These are phyloP conservation scores for Hipposideros armiger DNA, from an alignment of 2,113 vertebrate genomes.

Conservation along the genomic window DNA sequence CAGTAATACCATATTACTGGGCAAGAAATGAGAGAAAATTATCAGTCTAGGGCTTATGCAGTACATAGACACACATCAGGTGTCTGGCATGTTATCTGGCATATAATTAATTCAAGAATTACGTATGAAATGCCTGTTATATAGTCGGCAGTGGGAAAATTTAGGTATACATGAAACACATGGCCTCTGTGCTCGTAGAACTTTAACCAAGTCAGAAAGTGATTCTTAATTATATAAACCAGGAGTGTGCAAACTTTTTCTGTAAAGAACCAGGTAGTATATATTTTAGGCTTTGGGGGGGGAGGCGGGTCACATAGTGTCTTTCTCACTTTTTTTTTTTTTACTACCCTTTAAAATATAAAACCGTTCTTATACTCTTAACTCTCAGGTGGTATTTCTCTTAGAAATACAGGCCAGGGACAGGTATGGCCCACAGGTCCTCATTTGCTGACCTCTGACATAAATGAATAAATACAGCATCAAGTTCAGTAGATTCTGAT, in stretches of 20 bases:
- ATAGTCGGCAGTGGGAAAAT: not conserved
- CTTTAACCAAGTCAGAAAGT: not conserved
- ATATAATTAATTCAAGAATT: not conserved
- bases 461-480: not conserved
- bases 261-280: not conserved
- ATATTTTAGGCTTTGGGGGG: not conserved
- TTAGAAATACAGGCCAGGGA: not conserved
- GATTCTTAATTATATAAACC: not conserved
- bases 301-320: not conserved
- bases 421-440: not conserved
- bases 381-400: not conserved
- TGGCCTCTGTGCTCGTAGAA: not conserved
- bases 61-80: not conserved
- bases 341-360: not conserved
- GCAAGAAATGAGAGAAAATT: slow-evolving; percentile 27
- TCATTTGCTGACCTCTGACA: not conserved
- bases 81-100: not conserved
- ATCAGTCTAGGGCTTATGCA: not conserved
- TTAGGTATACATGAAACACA: not conserved
- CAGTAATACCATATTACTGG: not conserved
- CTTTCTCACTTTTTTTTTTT: not conserved
- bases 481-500: not conserved
- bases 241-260: not conserved
- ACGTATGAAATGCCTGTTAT: not conserved
- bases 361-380: not conserved